Evolutionary conservation across 2,113 vertebrate species (phyloP).

Genomic region (Tichodroma muraria): DNA sequence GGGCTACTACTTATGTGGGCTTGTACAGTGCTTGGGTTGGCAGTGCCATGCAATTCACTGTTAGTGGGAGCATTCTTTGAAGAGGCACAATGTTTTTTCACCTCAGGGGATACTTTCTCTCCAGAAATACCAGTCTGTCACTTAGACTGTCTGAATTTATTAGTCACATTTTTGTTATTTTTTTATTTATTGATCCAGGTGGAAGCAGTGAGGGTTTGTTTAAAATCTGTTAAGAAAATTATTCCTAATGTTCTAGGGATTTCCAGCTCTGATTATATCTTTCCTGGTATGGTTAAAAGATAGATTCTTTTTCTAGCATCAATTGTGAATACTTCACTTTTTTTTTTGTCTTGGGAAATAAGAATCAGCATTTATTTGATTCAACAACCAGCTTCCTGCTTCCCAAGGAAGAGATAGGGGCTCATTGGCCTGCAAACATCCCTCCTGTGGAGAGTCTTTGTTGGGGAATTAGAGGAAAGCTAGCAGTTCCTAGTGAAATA

Average conservation of each 20-base stretch:
- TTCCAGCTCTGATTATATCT: neutral
- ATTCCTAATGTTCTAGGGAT: neutral
- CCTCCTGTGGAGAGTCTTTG: slow-evolving; percentile 17
- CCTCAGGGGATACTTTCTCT: neutral
- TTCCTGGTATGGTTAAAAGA: neutral
- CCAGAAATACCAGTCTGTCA: neutral
- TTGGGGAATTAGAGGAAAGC: neutral
- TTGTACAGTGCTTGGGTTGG: neutral
- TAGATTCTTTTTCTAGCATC: neutral
- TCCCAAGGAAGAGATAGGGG: slow-evolving; percentile 23
- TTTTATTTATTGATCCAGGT: neutral
- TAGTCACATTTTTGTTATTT: neutral
- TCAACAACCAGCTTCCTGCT: slow-evolving; percentile 22
- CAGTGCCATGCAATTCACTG: neutral
- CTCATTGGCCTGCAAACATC: neutral
- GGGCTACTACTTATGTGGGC: neutral
- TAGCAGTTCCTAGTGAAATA: neutral
- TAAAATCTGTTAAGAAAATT: neutral
- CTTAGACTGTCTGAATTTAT: neutral
- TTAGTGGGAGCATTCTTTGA: neutral
- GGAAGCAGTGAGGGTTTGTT: neutral
- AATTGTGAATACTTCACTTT: neutral
- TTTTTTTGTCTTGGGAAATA: neutral
- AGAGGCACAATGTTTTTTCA: neutral
- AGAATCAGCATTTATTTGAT: neutral